These are phyloP conservation scores for Lissonota sp. DNA, from an alignment of 2,888 invertebrate genomes.

Conservation along the genomic window DNA sequence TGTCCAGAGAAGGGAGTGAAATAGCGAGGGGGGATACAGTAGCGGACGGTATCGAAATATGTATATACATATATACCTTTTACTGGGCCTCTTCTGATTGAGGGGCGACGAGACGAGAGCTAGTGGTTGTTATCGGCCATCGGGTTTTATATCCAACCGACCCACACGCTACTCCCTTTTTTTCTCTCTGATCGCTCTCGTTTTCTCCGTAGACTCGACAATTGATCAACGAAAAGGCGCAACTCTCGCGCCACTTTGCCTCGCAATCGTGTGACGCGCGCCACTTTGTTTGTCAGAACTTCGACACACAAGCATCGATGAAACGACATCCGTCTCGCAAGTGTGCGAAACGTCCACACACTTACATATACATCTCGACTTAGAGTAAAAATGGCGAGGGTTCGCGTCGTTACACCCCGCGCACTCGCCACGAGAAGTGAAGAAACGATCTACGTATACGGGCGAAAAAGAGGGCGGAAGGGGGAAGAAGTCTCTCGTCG, in stretches of 20 bases:
- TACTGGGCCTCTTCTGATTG: constrained; percentile 44
- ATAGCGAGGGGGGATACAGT: constrained; percentile 72
- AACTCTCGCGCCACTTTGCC: not conserved
- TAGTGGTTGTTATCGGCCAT: constrained; percentile 84
- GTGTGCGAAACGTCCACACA: constrained; percentile 22
- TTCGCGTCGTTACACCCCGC: constrained; percentile 50
- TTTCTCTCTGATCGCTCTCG: constrained; percentile 17
- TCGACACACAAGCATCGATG: not conserved
- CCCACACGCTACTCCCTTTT: constrained; percentile 31
- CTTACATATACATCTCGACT: too few relatives aligned
- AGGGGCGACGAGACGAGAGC: constrained; percentile 64
- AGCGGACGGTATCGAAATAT: constrained; percentile 65
- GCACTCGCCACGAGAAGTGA: constrained; percentile 43
- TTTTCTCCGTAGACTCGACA: not conserved
- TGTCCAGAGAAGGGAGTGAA: constrained; percentile 70
- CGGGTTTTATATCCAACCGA: constrained; percentile 82
- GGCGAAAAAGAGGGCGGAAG: constrained; percentile 17
- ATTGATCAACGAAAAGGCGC: not conserved
- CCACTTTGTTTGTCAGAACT: not conserved
- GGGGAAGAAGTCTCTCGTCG: constrained; percentile 68
- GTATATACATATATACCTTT: constrained; percentile 21
- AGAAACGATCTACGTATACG: constrained; percentile 57
- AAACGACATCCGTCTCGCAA: constrained; percentile 22
- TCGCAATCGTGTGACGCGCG: not conserved
- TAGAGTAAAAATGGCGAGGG: constrained; percentile 38